phyloP scores from a whole-genome alignment of 2,113 vertebrate genomes.

The Ophthalmolycus amberensis region DNA sequence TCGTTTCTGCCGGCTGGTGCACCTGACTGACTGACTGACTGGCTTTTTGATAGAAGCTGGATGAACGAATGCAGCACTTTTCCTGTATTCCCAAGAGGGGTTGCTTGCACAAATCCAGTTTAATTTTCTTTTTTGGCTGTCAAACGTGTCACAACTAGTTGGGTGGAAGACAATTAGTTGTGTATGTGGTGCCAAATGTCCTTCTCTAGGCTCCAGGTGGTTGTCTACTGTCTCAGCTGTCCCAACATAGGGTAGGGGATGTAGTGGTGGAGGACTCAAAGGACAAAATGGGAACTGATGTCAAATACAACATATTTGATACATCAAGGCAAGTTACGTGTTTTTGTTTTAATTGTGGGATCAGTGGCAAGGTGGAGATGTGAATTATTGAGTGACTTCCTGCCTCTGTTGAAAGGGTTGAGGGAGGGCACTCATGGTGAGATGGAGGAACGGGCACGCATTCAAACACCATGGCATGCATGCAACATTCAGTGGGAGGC shows the following conservation, averaged over 20 bases:
- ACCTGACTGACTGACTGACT: not conserved
- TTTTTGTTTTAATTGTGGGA: constrained; percentile 34
- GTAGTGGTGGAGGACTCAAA: not conserved
- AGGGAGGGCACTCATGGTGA: not conserved
- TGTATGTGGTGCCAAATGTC: not conserved
- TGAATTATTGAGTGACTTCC: constrained; percentile 53
- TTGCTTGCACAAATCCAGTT: not conserved
- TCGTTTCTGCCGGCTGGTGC: not conserved
- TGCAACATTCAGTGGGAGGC: constrained; percentile 32
- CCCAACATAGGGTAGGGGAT: too few species aligned
- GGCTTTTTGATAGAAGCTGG: not conserved
- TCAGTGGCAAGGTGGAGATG: not conserved
- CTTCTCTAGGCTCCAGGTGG: not conserved
- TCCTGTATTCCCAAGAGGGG: not conserved
- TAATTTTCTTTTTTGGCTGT: not conserved
- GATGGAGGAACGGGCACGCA: constrained; percentile 13
- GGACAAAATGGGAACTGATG: not conserved
- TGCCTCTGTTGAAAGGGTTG: constrained; percentile 18
- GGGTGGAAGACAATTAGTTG: not conserved
- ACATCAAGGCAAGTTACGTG: not conserved
- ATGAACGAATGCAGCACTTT: not conserved
- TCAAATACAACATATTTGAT: not conserved
- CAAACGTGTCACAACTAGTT: not conserved
- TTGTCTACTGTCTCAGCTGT: not conserved
- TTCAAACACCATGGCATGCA: constrained; percentile 12